These are phyloP conservation scores for Drosophila yakuba DNA, from an alignment of 1,140 invertebrate genomes.

Conservation along the genomic window DNA sequence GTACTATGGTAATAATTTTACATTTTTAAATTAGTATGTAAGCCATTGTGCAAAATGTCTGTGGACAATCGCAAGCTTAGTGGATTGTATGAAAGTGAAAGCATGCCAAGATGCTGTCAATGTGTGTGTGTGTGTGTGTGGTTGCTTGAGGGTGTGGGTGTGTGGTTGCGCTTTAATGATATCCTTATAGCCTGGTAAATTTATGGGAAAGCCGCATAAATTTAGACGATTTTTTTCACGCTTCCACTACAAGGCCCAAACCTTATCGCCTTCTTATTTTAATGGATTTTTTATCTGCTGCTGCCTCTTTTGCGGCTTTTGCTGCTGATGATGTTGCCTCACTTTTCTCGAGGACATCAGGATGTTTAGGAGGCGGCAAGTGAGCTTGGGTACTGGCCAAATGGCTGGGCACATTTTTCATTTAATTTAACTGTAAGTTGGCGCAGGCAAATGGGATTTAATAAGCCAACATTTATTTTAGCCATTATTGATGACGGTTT, in stretches of 20 bases:
- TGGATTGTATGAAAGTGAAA: slow-evolving; percentile 73
- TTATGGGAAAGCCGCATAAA: slow-evolving; percentile 82
- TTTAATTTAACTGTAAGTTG: slow-evolving; percentile 76
- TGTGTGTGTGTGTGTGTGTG: slow-evolving; percentile 3
- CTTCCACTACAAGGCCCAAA: slow-evolving; percentile 70
- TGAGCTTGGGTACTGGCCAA: slow-evolving; percentile 42
- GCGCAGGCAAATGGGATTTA: slow-evolving; percentile 79
- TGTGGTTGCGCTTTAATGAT: slow-evolving; percentile 79
- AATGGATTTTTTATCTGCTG: slow-evolving; percentile 81
- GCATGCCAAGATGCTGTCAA: slow-evolving; percentile 57
- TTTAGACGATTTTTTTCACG: slow-evolving; percentile 78
- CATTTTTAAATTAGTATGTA: not conserved
- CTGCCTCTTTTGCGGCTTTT: slow-evolving; percentile 34
- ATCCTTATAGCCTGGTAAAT: slow-evolving; percentile 80
- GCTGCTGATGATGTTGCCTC: slow-evolving; percentile 69
- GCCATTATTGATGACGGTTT: slow-evolving; percentile 78
- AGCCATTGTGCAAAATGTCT: slow-evolving; percentile 24
- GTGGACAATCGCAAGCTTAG: slow-evolving; percentile 53
- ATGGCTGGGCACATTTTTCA: slow-evolving; percentile 68
- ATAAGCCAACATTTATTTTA: slow-evolving; percentile 82
- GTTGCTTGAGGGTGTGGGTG: slow-evolving; percentile 35
- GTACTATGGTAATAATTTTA: not conserved
- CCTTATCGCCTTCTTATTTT: slow-evolving; percentile 83
- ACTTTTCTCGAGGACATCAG: slow-evolving; percentile 49
- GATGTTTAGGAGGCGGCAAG: slow-evolving; percentile 5